These are phyloP conservation scores for Otolemur crassicaudatus DNA, from an alignment of 2,797 vertebrate genomes.

Conservation along the genomic window DNA sequence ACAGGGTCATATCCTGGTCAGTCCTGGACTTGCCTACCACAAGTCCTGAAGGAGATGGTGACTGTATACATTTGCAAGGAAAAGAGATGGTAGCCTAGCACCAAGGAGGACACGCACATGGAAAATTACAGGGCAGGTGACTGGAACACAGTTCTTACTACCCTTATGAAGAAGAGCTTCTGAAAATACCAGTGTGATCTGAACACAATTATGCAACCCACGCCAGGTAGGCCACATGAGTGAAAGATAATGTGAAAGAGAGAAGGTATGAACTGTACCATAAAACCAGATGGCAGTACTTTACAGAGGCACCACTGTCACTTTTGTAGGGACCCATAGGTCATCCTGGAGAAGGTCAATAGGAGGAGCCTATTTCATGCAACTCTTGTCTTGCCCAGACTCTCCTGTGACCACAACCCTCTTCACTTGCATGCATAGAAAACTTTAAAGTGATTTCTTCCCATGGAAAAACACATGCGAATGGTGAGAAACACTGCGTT, in stretches of 20 bases:
- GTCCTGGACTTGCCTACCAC: background rate
- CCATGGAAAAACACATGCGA: background rate
- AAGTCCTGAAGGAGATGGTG: background rate
- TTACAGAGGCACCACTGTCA: conserved; percentile 17
- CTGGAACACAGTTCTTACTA: background rate
- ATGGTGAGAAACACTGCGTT: background rate
- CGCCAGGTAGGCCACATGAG: background rate
- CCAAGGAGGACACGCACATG: too few relatives aligned
- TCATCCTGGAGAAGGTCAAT: too few relatives aligned
- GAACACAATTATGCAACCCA: background rate
- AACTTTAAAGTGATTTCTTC: background rate
- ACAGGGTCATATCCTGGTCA: background rate
- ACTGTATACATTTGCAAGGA: background rate
- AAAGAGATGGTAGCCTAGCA: background rate
- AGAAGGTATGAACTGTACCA: background rate
- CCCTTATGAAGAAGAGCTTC: background rate
- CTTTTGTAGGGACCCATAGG: conserved; percentile 5
- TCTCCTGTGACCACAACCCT: background rate
- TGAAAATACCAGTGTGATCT: background rate
- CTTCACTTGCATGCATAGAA: background rate
- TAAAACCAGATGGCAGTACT: background rate
- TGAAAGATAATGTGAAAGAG: background rate
- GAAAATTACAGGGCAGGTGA: background rate
- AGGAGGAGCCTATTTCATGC: background rate
- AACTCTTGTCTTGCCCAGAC: background rate